Conservation (phyloP, 1,140 invertebrate genomes). For the Halyomorpha halys region DNA sequence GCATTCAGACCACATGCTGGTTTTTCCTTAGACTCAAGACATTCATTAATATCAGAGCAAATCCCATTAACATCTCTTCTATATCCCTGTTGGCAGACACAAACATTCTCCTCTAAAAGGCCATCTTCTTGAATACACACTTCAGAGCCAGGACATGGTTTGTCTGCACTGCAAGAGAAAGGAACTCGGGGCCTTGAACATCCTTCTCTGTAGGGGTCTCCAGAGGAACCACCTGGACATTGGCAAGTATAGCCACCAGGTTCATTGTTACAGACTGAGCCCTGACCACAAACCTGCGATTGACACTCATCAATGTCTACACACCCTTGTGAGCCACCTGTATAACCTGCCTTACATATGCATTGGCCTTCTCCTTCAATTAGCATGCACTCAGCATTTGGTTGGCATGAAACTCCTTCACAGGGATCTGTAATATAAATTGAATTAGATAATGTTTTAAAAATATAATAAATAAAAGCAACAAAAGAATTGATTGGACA, state of each 20-base stretch:
- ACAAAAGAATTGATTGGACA: conserved; percentile 29
- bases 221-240: conserved; percentile 60
- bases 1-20: conserved; percentile 74
- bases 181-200: conserved; percentile 52
- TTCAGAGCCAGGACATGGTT: conserved; percentile 71
- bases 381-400: conserved; percentile 80
- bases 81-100: conserved; percentile 77
- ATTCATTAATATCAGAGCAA: conserved; percentile 83
- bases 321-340: conserved; percentile 63
- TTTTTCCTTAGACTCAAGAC: conserved; percentile 56
- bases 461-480: conserved; percentile 1
- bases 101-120: conserved; percentile 60
- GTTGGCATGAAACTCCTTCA: conserved; percentile 70
- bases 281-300: conserved; percentile 56
- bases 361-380: conserved; percentile 73
- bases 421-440: conserved; percentile 64
- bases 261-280: conserved; percentile 78
- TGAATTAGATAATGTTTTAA: background rate
- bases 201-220: conserved; percentile 59
- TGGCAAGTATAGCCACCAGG: conserved; percentile 77
- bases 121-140: conserved; percentile 65
- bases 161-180: conserved; percentile 54
- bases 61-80: conserved; percentile 57
- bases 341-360: conserved; percentile 66
- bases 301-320: conserved; percentile 78